phyloP scores from a whole-genome alignment of 37 sponge, comb jelly and placozoan species.

The Eunapius fragilis region DNA sequence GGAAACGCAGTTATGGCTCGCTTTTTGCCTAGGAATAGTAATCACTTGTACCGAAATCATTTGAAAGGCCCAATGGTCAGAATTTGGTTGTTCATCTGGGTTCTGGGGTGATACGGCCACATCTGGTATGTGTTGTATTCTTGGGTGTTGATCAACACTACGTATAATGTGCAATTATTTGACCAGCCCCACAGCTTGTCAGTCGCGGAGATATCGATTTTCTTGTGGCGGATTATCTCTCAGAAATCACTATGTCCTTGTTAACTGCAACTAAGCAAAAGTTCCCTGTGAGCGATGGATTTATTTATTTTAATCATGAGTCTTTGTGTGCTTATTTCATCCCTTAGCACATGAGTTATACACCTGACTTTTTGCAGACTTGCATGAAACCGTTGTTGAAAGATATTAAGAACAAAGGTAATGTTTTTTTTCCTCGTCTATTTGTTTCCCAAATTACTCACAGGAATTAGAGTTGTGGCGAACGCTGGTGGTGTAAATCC shows the following conservation, averaged over 20 bases:
- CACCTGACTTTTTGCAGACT: constrained; percentile 76
- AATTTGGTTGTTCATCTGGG: constrained; percentile 94
- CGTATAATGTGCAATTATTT: background rate
- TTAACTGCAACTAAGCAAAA: constrained; percentile 73
- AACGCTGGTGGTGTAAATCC: constrained; percentile 98
- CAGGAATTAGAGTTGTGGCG: constrained; percentile 84
- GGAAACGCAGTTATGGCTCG: no score
- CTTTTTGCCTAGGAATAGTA: no score
- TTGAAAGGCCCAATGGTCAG: constrained; percentile 61
- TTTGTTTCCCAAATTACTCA: background rate
- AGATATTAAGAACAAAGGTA: constrained; percentile 69
- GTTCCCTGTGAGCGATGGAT: constrained; percentile 62
- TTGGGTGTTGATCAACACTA: no score
- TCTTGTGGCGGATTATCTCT: constrained; percentile 94
- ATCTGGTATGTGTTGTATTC: constrained; percentile 42
- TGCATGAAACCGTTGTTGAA: constrained; percentile 55
- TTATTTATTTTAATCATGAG: background rate
- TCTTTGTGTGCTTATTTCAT: background rate
- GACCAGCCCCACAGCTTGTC: constrained; percentile 84
- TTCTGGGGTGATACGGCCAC: constrained; percentile 94
- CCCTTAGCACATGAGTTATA: constrained; percentile 77
- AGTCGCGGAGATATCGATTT: constrained; percentile 82
- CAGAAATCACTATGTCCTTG: constrained; percentile 98
- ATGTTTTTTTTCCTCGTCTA: background rate
- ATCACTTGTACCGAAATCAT: background rate